phyloP scores from a whole-genome alignment of 1,140 invertebrate species.

The Acromyrmex heyeri region DNA sequence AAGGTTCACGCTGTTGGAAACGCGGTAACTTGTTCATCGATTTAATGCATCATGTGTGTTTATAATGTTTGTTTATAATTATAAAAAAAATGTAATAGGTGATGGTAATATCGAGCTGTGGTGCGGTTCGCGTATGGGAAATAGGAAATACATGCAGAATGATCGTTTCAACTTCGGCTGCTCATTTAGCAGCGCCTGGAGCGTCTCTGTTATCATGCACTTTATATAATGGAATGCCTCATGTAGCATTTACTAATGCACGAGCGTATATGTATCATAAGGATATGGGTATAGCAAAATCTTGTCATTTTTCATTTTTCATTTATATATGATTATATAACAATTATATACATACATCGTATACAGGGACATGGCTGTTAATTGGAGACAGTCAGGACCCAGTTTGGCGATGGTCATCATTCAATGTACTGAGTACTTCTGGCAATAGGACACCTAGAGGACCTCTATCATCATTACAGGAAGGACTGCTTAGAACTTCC shows the following conservation, averaged over 20 bases:
- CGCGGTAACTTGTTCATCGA: constrained; percentile 70
- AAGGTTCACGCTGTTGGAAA: constrained; percentile 83
- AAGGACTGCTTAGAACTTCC: constrained; percentile 81
- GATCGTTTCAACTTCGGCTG: constrained; percentile 83
- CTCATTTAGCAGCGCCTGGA: constrained; percentile 83
- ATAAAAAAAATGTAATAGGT: constrained; percentile 72
- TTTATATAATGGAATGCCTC: constrained; percentile 84
- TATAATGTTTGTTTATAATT: neutral
- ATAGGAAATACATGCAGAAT: constrained; percentile 82
- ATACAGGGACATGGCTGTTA: constrained; percentile 85
- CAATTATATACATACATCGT: neutral
- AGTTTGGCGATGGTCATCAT: constrained; percentile 84
- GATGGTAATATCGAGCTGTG: constrained; percentile 85
- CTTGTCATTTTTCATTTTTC: neutral
- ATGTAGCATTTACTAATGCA: constrained; percentile 84
- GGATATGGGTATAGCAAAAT: constrained; percentile 82
- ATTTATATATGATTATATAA: constrained; percentile 4
- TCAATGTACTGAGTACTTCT: constrained; percentile 79
- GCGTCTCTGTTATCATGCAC: constrained; percentile 81
- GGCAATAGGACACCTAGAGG: constrained; percentile 79
- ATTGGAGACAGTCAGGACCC: constrained; percentile 86
- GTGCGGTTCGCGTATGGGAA: constrained; percentile 85
- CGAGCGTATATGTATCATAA: constrained; percentile 85
- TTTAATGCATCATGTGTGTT: neutral
- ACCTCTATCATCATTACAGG: constrained; percentile 83